Base-by-base conservation (phyloP, 1,140 invertebrate genomes). In the Micrasema longulum region DNA sequence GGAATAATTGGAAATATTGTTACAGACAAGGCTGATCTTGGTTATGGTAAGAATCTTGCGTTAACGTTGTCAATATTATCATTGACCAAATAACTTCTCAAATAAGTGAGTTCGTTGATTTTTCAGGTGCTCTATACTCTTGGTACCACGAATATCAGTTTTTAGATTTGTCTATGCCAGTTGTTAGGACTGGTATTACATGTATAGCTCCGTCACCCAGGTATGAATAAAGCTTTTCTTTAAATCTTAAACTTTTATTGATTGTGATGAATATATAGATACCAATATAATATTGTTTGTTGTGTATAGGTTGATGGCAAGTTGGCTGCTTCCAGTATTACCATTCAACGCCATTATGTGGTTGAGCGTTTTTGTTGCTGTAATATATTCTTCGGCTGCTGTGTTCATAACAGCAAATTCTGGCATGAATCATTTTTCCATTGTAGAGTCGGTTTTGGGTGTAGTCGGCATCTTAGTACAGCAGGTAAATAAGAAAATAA, bases 1-100 rank as follows among this genome's bases (percentile, higher is more conserved):
- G 88, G 88, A 3, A 79, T 89, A 26, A 72, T 88, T 26, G 88
- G 88, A n/a, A 86, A 84, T 75, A 79, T 89, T 1, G 81, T 84
- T 12, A 80, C 82, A 75, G 87, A 88, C 73, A 79, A 79, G n/a
- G 87, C 87, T 16, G 88, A 89, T 78, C 72, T 89, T 48, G 89
- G 87, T 36, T 84, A 86, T 69, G 82, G 87, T 87, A 5, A 2
- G 11, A 43, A 43, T 43, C 14, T 43, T 43, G 3, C 12, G 2
- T 43, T 43, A 43, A 43, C 12, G 11, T n/a, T 43, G 41, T n/a
- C 3, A 43, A 43, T 43, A 12, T 1, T 43, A 1, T 43, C 1
- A 1, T 1, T 41, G n/a, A 41, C n/a, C n/a, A 11, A 41, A 41
- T 1, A 11, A n/a, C 38, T 11, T 11, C n/a, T 41, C n/a, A 41